A percentile compares a stretch with the other conserved stretches of the same genome.
phyloP scores from a whole-genome alignment of 2,888 invertebrate species.

The Melikaiella ostensackeni region DNA sequence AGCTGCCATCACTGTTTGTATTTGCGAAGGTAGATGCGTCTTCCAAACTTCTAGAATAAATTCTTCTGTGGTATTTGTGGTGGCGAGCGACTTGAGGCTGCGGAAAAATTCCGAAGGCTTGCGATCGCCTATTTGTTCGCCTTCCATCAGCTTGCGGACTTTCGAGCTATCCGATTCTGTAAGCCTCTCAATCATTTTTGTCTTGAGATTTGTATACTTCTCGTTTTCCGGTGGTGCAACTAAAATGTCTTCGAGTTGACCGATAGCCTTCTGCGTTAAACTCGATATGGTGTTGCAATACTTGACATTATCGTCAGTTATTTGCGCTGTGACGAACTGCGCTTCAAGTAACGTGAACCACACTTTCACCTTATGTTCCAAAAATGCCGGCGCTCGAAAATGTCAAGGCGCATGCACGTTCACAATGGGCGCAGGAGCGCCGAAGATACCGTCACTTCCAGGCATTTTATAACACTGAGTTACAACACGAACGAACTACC shows the following conservation, averaged over 20 bases:
- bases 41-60: not conserved
- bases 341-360: slow-evolving; percentile 42
- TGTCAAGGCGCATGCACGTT: too few relatives aligned
- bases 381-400: too few relatives aligned
- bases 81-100: not conserved
- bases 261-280: slow-evolving; percentile 27
- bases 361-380: not conserved
- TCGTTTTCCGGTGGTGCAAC: not conserved
- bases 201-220: slow-evolving; percentile 32
- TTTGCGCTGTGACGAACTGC: slow-evolving; percentile 22
- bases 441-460: too few relatives aligned
- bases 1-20: not conserved
- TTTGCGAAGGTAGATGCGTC: not conserved
- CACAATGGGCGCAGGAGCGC: too few relatives aligned
- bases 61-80: not conserved
- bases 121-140: slow-evolving; percentile 22
- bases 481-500: too few relatives aligned
- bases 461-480: too few relatives aligned
- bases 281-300: slow-evolving; percentile 27
- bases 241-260: slow-evolving; percentile 39
- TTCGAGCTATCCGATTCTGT: slow-evolving; percentile 35
- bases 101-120: slow-evolving; percentile 42
- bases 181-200: not conserved
- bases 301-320: slow-evolving; percentile 41
- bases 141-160: slow-evolving; percentile 11